phyloP scores from a whole-genome alignment of 2,113 vertebrate species.

The Macrotis lagotis region DNA sequence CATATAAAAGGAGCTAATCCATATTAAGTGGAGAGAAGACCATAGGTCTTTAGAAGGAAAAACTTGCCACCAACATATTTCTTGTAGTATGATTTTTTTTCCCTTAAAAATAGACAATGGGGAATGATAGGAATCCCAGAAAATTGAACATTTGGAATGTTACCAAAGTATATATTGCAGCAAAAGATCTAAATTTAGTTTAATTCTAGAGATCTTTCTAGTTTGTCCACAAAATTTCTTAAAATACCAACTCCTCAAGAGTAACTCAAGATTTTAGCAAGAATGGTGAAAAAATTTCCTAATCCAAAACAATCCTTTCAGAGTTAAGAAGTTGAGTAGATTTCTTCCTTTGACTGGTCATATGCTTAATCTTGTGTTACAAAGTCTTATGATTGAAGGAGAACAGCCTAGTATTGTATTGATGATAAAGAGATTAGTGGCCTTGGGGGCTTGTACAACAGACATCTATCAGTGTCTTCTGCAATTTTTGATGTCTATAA shows the following conservation, averaged over 20 bases:
- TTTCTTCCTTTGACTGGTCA: slow-evolving; percentile 45
- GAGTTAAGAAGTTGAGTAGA: not conserved
- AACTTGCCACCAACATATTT: not conserved
- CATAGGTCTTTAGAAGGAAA: not conserved
- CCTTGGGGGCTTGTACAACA: slow-evolving; percentile 62
- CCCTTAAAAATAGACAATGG: not conserved
- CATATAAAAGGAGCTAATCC: not conserved
- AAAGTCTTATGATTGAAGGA: slow-evolving; percentile 41
- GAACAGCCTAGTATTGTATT: slow-evolving; percentile 39
- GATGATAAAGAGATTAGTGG: slow-evolving; percentile 55
- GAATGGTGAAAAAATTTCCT: not conserved
- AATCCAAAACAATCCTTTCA: not conserved
- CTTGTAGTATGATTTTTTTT: not conserved
- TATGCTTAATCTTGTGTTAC: slow-evolving; percentile 34
- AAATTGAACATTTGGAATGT: not conserved
- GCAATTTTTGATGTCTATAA: slow-evolving; percentile 56
- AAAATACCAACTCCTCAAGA: not conserved
- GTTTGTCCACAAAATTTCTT: slow-evolving; percentile 1
- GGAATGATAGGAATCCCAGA: not conserved
- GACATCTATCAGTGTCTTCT: slow-evolving; percentile 34
- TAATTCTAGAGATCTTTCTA: not conserved
- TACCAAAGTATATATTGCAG: slow-evolving; percentile 12
- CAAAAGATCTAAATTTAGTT: not conserved
- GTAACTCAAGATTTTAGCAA: slow-evolving; percentile 2
- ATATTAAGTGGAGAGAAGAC: not conserved